Evolutionary conservation across 2,113 vertebrate species (phyloP).

Genomic region (Zapornia atra): DNA sequence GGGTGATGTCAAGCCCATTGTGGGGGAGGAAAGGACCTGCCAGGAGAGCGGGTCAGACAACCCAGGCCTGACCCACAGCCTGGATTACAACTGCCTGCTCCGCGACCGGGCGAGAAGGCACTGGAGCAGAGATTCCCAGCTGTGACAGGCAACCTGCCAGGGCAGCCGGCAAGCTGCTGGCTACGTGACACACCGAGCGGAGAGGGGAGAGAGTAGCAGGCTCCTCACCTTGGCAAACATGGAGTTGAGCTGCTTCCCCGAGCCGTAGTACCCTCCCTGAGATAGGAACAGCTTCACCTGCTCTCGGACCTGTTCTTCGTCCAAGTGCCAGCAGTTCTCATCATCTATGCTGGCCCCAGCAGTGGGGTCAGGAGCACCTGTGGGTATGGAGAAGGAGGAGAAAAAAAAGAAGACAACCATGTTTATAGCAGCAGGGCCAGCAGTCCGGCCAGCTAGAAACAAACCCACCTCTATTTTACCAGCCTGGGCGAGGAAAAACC

Average conservation of each 20-base stretch:
- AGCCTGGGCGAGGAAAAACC: neutral
- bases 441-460: neutral
- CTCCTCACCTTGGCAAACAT: conserved; percentile 97
- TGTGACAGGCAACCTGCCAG: conserved; percentile 32
- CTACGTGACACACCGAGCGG: neutral
- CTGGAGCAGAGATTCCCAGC: conserved; percentile 60
- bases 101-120: neutral
- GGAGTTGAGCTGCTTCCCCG: conserved; percentile 98
- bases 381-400: neutral
- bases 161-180: neutral
- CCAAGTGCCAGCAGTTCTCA: conserved; percentile 99
- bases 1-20: rapidly evolving
- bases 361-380: conserved; percentile 96
- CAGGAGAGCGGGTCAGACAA: conserved; percentile 1
- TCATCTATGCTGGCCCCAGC: conserved; percentile 97
- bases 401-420: neutral
- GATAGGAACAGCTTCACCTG: conserved; percentile 98
- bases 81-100: neutral
- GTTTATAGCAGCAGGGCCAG: neutral
- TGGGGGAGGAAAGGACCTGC: neutral
- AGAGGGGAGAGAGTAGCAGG: neutral
- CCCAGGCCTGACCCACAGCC: conserved; percentile 43
- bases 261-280: conserved; percentile 97
- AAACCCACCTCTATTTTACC: neutral
- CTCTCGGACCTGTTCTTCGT: conserved; percentile 97